Conservation (phyloP, 1,140 invertebrate species). For the Bombus difficillimus region DNA sequence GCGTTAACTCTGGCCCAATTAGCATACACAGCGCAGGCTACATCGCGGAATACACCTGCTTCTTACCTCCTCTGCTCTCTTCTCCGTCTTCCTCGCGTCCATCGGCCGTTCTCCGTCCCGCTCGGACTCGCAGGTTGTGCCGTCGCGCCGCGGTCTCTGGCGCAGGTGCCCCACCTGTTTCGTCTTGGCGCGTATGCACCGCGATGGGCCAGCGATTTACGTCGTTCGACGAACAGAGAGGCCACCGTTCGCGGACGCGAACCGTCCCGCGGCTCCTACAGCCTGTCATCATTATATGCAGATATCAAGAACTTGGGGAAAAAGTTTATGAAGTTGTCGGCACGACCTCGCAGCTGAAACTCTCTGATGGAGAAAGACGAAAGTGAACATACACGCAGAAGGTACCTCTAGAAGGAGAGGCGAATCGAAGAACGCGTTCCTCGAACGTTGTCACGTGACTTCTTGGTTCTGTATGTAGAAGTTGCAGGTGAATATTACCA, state of each 20-base stretch:
- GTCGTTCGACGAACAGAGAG: conserved; percentile 47
- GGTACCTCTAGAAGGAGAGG: no score
- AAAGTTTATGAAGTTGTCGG: conserved; percentile 50
- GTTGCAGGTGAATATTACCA: conserved; percentile 54
- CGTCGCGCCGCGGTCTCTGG: conserved; percentile 9
- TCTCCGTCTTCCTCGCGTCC: conserved; percentile 15
- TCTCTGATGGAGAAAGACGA: background rate
- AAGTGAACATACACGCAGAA: no score
- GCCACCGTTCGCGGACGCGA: conserved; percentile 46
- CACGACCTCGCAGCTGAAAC: conserved; percentile 20
- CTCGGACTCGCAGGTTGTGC: conserved; percentile 55
- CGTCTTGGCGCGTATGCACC: conserved; percentile 54
- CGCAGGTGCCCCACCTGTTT: conserved; percentile 71
- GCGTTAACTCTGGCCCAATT: conserved; percentile 80
- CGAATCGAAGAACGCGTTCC: background rate
- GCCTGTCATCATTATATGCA: conserved; percentile 51
- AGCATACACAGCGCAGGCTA: conserved; percentile 78
- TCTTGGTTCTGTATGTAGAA: no score
- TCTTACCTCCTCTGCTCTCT: conserved; percentile 47
- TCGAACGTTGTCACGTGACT: background rate
- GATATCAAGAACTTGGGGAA: conserved; percentile 35
- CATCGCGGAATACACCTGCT: conserved; percentile 80
- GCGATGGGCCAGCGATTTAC: conserved; percentile 63
- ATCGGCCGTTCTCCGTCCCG: conserved; percentile 10
- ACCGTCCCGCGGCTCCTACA: conserved; percentile 15